Evolutionary conservation across 2,797 vertebrate species (phyloP), one percentile per base, ranked within the genome.

Genomic region (Nothura maculosa): DNA sequence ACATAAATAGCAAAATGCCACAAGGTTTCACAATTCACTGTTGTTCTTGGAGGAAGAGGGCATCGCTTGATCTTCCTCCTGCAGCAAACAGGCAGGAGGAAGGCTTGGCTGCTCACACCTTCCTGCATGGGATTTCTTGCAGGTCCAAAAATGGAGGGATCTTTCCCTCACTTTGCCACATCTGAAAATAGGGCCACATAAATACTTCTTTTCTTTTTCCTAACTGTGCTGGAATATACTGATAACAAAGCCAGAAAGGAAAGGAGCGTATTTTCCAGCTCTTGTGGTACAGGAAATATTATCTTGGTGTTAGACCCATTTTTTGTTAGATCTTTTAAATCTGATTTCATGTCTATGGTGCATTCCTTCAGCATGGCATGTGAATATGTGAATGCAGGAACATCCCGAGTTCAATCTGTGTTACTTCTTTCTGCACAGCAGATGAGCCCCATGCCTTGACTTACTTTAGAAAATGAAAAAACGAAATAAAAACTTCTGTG

Each of bases 341-440:
- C 50, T 54, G 60, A 20, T 61, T 85, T 68, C 42, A 0, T 57
- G 34, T 27, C 67, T 61, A 40, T 60, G 69, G 50, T 50, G 45
- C 47, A 0, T 48, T 25, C 47, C 47, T 25, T 48, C 47, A 48
- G 19, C 5, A 28, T 13, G 0, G 60, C 72, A 4, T 1, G 0
- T 0, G 5, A 72, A 83, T 85, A 47, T 58, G 48, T 75, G 67
- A 43, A 0, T 60, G 79, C 40, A 8, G 66, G 50, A 87, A 30
- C 75, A 81, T 30, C 73, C 55, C 7, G 28, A 54, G 52, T 7
- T 87, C n/a, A 30, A 67, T 63, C 38, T 83, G 9, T 2, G 15
- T 76, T 74, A 15, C 74, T 75, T 78, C 43, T 87, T 67, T 24
- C 50, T 83, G 43, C 1, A n/a, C 25, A 12, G 21, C 22, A 20